Base-by-base conservation (phyloP, 2,888 invertebrate species). In the Noctuana brunneofusca region DNA sequence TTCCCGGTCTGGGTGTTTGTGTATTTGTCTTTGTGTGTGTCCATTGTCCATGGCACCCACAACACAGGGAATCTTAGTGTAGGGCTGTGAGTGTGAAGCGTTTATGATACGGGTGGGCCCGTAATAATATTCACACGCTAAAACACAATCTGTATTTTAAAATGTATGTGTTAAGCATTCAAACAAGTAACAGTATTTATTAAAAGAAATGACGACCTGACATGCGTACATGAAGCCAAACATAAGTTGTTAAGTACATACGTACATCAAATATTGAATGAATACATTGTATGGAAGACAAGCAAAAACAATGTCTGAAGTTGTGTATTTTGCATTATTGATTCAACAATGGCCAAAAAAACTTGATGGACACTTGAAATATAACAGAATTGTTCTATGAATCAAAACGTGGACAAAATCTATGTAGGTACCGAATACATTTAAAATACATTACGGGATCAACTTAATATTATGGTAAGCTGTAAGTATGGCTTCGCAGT, bases 311-410 rank as follows among this genome's bases (percentile, higher is more conserved):
- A 35, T 53, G 35, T 53, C n/a, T 35, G 12, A 35, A 53, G 32
- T 35, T 53, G 32, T 52, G 30, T 53, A 20, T 20, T 53, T 53
- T 53, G 53, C 53, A 53, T 24, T 49, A 32, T 53, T 53, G 53
- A 53, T 53, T 53, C 18, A 32, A 53, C 9, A 20, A 38, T 54
- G 22, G 22, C 38, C n/a, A n/a, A 54, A 54, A 54, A 53, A 53
- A 32, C 14, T 30, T 41, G 41, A 41, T 16, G 41, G 41, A 16
- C 41, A 41, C 41, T 41, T 9, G 16, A 41, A 16, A 41, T 16
- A 1, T 41, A 41, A 41, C 41, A 16, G n/a, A n/a, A n/a, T n/a
- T n/a, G 41, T 41, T 41, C 16, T 16, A 9, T 16, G 16, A 41
- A 41, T 41, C 16, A 41, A 41, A 41, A 41, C 1, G 16, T 16